Base-by-base conservation (phyloP, 2,113 vertebrate species). In the Oncorhynchus kisutch region DNA sequence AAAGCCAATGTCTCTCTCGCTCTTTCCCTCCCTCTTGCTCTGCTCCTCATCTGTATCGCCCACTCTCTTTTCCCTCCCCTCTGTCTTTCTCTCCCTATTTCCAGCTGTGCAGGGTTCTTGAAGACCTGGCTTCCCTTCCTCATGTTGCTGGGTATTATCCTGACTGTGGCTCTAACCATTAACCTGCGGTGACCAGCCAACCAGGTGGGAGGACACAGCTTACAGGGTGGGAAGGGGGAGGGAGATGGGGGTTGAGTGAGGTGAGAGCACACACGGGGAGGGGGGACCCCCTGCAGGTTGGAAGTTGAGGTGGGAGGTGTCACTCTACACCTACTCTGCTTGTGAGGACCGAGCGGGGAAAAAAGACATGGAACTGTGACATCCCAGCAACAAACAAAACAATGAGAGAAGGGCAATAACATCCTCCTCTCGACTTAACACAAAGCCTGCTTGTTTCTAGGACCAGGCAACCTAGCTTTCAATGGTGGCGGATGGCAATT, bases 41-140 rank as follows among this genome's bases (percentile, higher is more conserved):
- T 29, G 70, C n/a, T 6, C 70, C 89, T 54, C 92, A 98, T 97
- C 76, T 79, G 95, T 27, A 45, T 45, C 2, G 39, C 39, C 39
- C 39, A 11, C 39, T 45, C 39, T 45, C 39, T 45, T 45, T 45
- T 9, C 9, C 39, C 9, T 45, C 39, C 39, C 39, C 71, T n/a
- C 20, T 25, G 12, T 60, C 24, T 59, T 18, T 64, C 34, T 25
- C 60, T 67, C 39, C 67, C 11, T 60, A 74, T 27, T 69, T 90
- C 60, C 92, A 99, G 98, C 76, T 79, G 95, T 27, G 94, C 89
- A 3, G 96, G 95, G 1, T 98, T 99, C 45, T 91, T 99, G 94
- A 99, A 98, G 93, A 99, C 98, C 76, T 99, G 98, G 98, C 93
- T 99, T 77, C 98, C 98, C 31, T 98, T 97, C 82, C 65, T 96